A percentile compares a stretch with the other conserved stretches of the same genome.
phyloP scores from a whole-genome alignment of 2,113 vertebrate species.

The Rhegmatorhina hoffmannsi region DNA sequence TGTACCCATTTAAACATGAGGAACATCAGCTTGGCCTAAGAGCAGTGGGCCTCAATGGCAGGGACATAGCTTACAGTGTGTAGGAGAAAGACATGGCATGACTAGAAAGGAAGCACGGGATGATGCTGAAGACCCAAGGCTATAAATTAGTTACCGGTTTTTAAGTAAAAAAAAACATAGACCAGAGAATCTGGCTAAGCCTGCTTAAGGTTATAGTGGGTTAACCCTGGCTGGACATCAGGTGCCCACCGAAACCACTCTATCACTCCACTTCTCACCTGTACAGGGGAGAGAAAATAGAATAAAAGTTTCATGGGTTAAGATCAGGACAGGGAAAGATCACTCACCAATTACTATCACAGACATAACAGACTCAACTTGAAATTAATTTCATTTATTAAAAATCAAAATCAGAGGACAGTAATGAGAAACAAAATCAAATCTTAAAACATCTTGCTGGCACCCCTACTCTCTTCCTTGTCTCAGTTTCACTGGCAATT shows the following conservation, averaged over 20 bases:
- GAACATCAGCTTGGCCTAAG: background rate
- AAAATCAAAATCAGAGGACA: background rate
- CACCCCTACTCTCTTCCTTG: background rate
- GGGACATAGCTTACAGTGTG: background rate
- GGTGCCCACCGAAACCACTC: fast-evolving
- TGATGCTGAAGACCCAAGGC: background rate
- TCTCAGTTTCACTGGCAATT: background rate
- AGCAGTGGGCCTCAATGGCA: background rate
- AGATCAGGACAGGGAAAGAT: background rate
- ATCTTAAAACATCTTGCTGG: background rate
- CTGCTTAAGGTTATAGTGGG: background rate
- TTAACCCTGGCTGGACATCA: background rate
- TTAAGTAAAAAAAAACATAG: background rate
- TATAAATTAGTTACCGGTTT: background rate
- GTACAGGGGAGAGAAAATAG: background rate
- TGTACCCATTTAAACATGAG: background rate
- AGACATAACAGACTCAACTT: background rate
- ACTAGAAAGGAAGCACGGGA: background rate
- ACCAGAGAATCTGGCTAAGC: background rate
- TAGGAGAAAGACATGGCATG: background rate
- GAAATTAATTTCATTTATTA: background rate
- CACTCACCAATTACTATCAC: fast-evolving
- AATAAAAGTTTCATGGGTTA: fast-evolving
- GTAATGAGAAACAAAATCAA: background rate
- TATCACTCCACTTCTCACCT: background rate